phyloP scores from a whole-genome alignment of 2,113 vertebrate genomes.

The Galbula dea region DNA sequence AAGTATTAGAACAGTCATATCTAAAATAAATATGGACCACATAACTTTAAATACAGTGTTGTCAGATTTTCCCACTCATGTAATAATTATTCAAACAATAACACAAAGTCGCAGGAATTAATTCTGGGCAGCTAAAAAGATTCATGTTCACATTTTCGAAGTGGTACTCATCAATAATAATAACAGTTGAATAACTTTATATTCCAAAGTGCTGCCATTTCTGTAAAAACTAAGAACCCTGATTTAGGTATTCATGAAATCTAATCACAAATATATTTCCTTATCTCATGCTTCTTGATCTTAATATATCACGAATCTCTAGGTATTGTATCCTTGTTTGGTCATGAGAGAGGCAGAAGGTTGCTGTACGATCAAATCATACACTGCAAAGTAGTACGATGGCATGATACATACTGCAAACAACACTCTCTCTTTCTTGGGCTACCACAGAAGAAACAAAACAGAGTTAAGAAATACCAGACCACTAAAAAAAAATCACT shows the following conservation, averaged over 20 bases:
- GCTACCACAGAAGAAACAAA: not conserved
- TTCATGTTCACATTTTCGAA: not conserved
- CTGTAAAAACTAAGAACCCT: not conserved
- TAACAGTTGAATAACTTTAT: not conserved
- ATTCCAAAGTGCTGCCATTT: not conserved
- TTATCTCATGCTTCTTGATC: not conserved
- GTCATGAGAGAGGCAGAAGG: constrained; percentile 19
- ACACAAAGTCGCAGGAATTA: not conserved
- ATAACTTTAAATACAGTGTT: not conserved
- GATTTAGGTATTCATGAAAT: not conserved
- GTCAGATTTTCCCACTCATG: not conserved
- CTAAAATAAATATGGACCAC: not conserved
- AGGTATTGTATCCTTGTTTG: not conserved
- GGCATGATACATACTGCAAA: not conserved
- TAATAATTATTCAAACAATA: not conserved
- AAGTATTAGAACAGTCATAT: not conserved
- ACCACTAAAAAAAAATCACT: not conserved
- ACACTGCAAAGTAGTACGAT: constrained; percentile 31
- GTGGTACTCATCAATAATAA: not conserved
- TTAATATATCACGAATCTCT: not conserved
- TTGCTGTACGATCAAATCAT: constrained; percentile 31
- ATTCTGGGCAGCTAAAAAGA: not conserved
- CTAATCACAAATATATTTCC: not conserved
- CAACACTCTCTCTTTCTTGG: not conserved
- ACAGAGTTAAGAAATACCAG: not conserved